A percentile compares a stretch with the other conserved stretches of the same genome.
phyloP scores from a whole-genome alignment of 2,797 vertebrate genomes.

The Echeneis naucrates region DNA sequence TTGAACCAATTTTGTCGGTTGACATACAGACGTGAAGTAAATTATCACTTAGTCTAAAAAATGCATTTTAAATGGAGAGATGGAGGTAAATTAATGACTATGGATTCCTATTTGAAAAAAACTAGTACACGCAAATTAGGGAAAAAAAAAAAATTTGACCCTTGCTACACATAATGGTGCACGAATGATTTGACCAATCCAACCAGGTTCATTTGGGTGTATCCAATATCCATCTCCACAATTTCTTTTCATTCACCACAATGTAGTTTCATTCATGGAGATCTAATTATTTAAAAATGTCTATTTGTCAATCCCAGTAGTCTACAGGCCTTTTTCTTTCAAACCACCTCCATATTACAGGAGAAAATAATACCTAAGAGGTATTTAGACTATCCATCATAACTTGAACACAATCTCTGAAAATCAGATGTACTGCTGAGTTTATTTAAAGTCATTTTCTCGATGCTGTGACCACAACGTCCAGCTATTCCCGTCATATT shows the following conservation, averaged over 20 bases:
- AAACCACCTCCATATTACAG: neutral
- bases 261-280: neutral
- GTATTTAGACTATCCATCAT: neutral
- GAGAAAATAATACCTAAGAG: neutral
- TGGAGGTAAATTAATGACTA: neutral
- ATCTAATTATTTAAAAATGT: neutral
- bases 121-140: neutral
- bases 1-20: neutral
- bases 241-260: neutral
- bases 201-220: neutral
- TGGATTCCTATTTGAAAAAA: neutral
- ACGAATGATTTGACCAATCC: neutral
- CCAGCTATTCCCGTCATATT: neutral
- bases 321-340: neutral
- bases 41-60: too few species aligned
- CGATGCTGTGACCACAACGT: neutral
- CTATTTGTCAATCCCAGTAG: neutral
- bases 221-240: neutral
- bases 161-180: neutral
- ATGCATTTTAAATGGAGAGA: too few species aligned
- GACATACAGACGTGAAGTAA: too few species aligned
- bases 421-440: neutral
- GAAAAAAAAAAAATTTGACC: neutral
- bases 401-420: neutral
- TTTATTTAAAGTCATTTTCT: neutral